Conservation (phyloP, 2,888 invertebrate genomes). For the Coleophora flavipennella region DNA sequence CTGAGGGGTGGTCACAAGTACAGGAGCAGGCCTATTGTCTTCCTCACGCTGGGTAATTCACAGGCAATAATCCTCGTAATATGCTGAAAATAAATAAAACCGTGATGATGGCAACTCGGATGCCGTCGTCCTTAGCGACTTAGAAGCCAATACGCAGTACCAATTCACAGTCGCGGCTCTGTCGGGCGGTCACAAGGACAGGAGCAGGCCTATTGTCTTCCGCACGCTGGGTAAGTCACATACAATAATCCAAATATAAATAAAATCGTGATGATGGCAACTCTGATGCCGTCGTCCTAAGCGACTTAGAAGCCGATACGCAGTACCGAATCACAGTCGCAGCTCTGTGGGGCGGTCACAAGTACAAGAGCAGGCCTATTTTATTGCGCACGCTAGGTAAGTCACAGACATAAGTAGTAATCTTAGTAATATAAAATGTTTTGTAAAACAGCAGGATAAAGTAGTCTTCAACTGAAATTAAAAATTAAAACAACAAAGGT, state of each 20-base stretch:
- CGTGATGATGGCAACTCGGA: slow-evolving; percentile 92
- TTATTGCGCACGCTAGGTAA: slow-evolving; percentile 91
- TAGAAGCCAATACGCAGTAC: slow-evolving; percentile 90
- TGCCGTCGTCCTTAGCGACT: slow-evolving; percentile 85
- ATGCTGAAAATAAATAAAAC: too few relatives aligned
- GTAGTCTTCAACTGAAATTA: too few relatives aligned
- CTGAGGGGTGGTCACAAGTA: slow-evolving; percentile 87
- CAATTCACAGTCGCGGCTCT: slow-evolving; percentile 90
- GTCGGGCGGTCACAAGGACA: slow-evolving; percentile 85
- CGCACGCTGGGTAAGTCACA: slow-evolving; percentile 88
- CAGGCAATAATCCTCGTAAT: too few relatives aligned
- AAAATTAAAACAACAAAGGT: too few relatives aligned
- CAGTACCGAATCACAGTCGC: slow-evolving; percentile 91
- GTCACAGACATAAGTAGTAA: slow-evolving; percentile 16
- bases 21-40: slow-evolving; percentile 89
- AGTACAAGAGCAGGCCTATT: slow-evolving; percentile 88
- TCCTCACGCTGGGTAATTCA: slow-evolving; percentile 85
- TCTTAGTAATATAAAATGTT: too few relatives aligned
- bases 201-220: slow-evolving; percentile 91
- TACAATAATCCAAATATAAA: too few relatives aligned
- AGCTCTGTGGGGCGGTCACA: slow-evolving; percentile 86
- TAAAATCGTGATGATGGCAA: too few relatives aligned
- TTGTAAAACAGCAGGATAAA: too few relatives aligned
- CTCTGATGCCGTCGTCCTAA: slow-evolving; percentile 88
- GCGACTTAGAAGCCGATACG: slow-evolving; percentile 86